Percentiles rank a stretch among this genome's conserved stretches.
phyloP scores from a whole-genome alignment of 92 coral and sea anemone species.

The Umimayanthus chanpuru region DNA sequence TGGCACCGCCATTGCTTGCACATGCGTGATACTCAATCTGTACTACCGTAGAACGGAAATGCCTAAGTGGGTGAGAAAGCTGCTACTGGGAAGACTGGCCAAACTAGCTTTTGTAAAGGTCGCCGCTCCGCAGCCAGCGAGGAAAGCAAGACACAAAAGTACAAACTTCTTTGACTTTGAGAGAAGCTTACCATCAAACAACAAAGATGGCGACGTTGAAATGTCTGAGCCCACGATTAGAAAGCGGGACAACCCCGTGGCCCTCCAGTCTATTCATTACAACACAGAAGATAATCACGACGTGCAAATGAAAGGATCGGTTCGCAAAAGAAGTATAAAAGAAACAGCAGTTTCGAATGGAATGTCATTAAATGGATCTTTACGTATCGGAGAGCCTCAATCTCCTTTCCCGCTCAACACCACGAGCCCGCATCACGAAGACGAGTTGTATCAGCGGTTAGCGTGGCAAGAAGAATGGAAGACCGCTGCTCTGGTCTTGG shows the following conservation, averaged over 20 bases:
- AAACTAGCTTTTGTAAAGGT: constrained; percentile 50
- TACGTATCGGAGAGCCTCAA: neutral
- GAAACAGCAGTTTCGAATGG: neutral
- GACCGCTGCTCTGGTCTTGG: constrained; percentile 76
- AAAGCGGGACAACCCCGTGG: neutral
- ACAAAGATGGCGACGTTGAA: neutral
- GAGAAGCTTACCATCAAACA: neutral
- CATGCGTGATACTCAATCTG: constrained; percentile 73
- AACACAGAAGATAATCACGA: constrained; percentile 9
- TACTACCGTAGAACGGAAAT: constrained; percentile 79
- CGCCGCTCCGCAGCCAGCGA: neutral
- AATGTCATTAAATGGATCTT: neutral
- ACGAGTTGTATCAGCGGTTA: constrained; percentile 39
- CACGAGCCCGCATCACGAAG: constrained; percentile 17
- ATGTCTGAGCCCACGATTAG: neutral
- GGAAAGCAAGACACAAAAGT: constrained; percentile 5
- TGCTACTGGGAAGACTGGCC: constrained; percentile 65
- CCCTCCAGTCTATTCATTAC: constrained; percentile 7
- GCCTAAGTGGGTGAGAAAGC: constrained; percentile 70
- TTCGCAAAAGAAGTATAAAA: neutral
- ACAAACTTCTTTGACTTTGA: neutral
- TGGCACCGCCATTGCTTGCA: constrained; percentile 72
- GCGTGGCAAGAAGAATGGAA: constrained; percentile 79
- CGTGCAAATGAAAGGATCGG: neutral
- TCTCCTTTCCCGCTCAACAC: neutral